These are phyloP conservation scores for Lasioglossum villosulum DNA, from an alignment of 2,888 invertebrate genomes.

Conservation along the genomic window DNA sequence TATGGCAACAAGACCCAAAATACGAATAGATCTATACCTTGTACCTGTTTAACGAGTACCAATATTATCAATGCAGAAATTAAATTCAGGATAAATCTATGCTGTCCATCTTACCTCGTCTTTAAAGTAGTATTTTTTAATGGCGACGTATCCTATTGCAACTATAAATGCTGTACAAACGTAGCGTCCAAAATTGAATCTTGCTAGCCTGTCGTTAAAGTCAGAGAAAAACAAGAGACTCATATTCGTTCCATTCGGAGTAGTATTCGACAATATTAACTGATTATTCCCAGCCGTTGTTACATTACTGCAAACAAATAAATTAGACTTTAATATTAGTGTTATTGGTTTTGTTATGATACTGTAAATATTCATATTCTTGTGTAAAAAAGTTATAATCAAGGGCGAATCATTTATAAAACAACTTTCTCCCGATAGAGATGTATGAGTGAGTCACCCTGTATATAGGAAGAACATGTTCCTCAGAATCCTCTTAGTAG, in stretches of 20 bases:
- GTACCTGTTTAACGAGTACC: constrained; percentile 81
- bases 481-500: constrained; percentile 79
- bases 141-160: constrained; percentile 89
- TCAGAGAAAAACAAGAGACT: constrained; percentile 87
- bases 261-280: constrained; percentile 71
- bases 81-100: background rate
- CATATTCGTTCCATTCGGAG: constrained; percentile 73
- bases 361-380: constrained; percentile 25
- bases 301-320: constrained; percentile 72
- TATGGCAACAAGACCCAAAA: constrained; percentile 84
- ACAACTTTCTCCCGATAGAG: constrained; percentile 68
- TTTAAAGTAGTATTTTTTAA: constrained; percentile 90
- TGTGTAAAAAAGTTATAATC: constrained; percentile 14
- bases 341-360: background rate
- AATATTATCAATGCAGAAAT: constrained; percentile 16
- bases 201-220: constrained; percentile 88
- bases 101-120: constrained; percentile 85
- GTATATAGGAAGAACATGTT: constrained; percentile 82
- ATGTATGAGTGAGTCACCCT: constrained; percentile 80
- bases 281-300: constrained; percentile 77
- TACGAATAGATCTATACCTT: constrained; percentile 87
- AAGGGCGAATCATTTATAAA: constrained; percentile 73
- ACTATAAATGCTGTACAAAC: constrained; percentile 90
- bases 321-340: background rate
- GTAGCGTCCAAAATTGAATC: constrained; percentile 86